A percentile compares a stretch with the other conserved stretches of the same genome.
phyloP scores from a whole-genome alignment of 2,113 vertebrate genomes.

The Apodemus sylvaticus region DNA sequence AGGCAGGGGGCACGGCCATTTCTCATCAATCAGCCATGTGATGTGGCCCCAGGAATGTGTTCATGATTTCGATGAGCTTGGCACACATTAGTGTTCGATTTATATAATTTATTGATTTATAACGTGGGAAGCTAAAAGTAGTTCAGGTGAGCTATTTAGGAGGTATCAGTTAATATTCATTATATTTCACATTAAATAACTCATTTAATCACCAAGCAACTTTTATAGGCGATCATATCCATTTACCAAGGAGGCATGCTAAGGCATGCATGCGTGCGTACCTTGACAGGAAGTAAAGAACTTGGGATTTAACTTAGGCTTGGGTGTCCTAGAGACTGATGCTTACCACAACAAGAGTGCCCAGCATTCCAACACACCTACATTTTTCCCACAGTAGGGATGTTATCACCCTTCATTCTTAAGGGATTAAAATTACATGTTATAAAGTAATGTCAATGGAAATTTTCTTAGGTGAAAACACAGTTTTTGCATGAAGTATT shows the following conservation, averaged over 20 bases:
- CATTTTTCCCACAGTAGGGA: not conserved
- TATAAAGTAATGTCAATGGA: not conserved
- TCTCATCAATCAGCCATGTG: not conserved
- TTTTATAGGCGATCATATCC: not conserved
- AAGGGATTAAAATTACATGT: not conserved
- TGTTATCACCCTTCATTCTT: not conserved
- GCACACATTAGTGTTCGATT: not conserved
- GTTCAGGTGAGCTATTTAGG: not conserved
- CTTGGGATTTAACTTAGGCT: not conserved
- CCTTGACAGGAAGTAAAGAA: not conserved
- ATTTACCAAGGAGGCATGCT: not conserved
- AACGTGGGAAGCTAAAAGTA: not conserved
- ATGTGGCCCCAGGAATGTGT: not conserved
- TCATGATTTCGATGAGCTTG: not conserved
- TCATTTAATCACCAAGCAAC: not conserved
- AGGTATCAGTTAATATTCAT: not conserved
- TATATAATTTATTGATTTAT: not conserved
- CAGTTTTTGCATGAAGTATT: not conserved
- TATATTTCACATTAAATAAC: not conserved
- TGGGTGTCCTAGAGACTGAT: not conserved
- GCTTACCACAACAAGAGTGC: fast-evolving
- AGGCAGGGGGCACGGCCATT: not conserved
- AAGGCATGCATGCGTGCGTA: not conserved
- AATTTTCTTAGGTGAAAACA: not conserved
- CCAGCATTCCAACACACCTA: not conserved